Percentiles rank a stretch among this genome's conserved stretches.
Evolutionary conservation across 35 echinoderm and acorn worm genomes (phyloP).

Genomic region (Patiria miniata): DNA sequence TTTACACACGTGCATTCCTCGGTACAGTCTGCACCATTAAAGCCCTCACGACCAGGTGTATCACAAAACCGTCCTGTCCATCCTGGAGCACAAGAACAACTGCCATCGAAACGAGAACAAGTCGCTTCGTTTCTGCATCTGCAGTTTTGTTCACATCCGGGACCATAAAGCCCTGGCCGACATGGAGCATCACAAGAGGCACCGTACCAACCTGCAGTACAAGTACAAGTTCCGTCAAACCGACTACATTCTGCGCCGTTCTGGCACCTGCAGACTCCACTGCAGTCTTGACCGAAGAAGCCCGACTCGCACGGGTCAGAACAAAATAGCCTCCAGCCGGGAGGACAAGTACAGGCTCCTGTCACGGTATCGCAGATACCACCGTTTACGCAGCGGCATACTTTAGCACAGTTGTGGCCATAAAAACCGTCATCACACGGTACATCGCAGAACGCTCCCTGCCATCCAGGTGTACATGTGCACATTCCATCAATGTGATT

Average conservation of each 20-base stretch:
- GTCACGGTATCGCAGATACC: slow-evolving; percentile 71
- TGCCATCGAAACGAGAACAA: slow-evolving; percentile 80
- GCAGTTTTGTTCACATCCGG: slow-evolving; percentile 57
- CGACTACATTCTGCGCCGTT: slow-evolving; percentile 67
- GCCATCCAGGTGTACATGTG: slow-evolving; percentile 75
- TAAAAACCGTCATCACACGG: slow-evolving; percentile 70
- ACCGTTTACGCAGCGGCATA: slow-evolving; percentile 76
- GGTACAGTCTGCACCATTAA: slow-evolving; percentile 68
- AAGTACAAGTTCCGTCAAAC: slow-evolving; percentile 70
- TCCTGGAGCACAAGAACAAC: slow-evolving; percentile 72
- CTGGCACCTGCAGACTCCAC: slow-evolving; percentile 64
- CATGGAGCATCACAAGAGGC: slow-evolving; percentile 60
- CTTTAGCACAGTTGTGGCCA: slow-evolving; percentile 59
- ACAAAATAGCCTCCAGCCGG: slow-evolving; percentile 84
- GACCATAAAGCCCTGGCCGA: slow-evolving; percentile 42
- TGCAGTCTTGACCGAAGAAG: slow-evolving; percentile 77
- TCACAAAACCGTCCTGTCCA: slow-evolving; percentile 77
- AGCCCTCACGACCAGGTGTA: slow-evolving; percentile 35
- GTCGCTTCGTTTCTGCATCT: slow-evolving; percentile 65
- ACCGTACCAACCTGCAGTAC: slow-evolving; percentile 74
- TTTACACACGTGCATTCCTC: slow-evolving; percentile 66
- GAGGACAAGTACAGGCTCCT: slow-evolving; percentile 74
- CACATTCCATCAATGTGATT: slow-evolving; percentile 67
- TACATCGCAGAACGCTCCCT: slow-evolving; percentile 61
- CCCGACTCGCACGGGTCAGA: slow-evolving; percentile 71